Evolutionary conservation across 1,140 invertebrate species (phyloP), one percentile per base, ranked within the genome.

Genomic region (Trichogramma pretiosum): DNA sequence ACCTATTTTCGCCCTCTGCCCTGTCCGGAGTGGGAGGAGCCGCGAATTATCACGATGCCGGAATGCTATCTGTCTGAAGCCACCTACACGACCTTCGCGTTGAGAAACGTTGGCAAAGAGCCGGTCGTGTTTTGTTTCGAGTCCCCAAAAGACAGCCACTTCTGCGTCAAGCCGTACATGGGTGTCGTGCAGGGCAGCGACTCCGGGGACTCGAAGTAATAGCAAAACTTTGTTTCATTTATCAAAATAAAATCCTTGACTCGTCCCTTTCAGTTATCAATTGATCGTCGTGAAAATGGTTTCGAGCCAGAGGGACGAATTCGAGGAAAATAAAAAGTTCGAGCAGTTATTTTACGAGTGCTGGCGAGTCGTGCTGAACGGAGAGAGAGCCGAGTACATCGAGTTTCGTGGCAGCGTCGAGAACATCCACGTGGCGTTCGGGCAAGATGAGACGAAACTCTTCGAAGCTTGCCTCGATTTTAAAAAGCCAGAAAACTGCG

Each of bases 371-470:
- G 37, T 53, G 26, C 56, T 65, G 8, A 66, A 67, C 36, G 61
- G 58, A 55, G 56, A 13, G 57, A 65, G 24, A 51, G 42, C 35
- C n/a, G n/a, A n/a, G n/a, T 54, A 46, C 9, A 59, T 68, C 26
- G 56, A 63, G 38, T 62, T 66, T 23, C 59, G 59, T 18, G 65
- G 63, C 39, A 61, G 54, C 14, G 56, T 59, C 3, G 65, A 68
- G 41, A 51, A 51, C 24, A 54, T 56, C 0, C 55, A 53, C 42
- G 17, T 66, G 7, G 40, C 38, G 33, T 56, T 68, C 16, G 42
- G 26, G 4, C 26, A 28, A 7, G 26, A 13, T 13, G 21, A n/a
- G 28, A 55, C 33, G 34, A n/a, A n/a, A n/a, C n/a, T n/a, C n/a
- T n/a, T n/a, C n/a, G n/a, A n/a, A n/a, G n/a, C n/a, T n/a, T n/a